A percentile compares a stretch with the other conserved stretches of the same genome.
phyloP scores from a whole-genome alignment of 64 coral and sea anemone species.

The Hydrozoanthus tunicans region DNA sequence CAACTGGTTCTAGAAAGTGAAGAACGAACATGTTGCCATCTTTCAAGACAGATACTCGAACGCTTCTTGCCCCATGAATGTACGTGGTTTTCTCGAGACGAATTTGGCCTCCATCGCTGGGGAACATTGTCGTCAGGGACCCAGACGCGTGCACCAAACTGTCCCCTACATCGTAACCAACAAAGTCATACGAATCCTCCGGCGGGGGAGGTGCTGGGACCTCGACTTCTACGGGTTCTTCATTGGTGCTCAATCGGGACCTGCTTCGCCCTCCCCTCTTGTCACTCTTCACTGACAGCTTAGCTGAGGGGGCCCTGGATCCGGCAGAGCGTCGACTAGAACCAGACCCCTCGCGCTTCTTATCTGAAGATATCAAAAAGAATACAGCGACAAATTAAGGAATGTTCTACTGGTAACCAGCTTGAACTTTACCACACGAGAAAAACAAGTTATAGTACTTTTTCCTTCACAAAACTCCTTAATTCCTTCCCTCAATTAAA shows the following conservation, averaged over 20 bases:
- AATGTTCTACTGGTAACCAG: too few species aligned
- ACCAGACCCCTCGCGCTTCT: conserved; percentile 82
- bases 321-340: conserved; percentile 67
- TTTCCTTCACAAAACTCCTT: too few species aligned
- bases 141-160: conserved; percentile 91
- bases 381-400: background rate
- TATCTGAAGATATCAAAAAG: conserved; percentile 54
- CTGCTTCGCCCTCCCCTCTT: conserved; percentile 59
- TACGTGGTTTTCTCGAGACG: conserved; percentile 76
- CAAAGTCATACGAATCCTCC: conserved; percentile 73
- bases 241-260: conserved; percentile 59
- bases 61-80: conserved; percentile 71
- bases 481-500: too few species aligned
- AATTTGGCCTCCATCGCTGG: conserved; percentile 91
- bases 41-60: conserved; percentile 81
- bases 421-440: too few species aligned
- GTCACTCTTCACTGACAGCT: conserved; percentile 79
- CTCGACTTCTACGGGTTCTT: conserved; percentile 56
- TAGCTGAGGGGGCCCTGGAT: conserved; percentile 74
- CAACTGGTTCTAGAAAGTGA: conserved; percentile 88
- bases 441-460: background rate
- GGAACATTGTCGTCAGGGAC: conserved; percentile 88
- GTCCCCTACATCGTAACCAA: conserved; percentile 96
- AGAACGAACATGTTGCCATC: conserved; percentile 88
- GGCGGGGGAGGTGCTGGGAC: conserved; percentile 13